Percentiles rank a stretch among this genome's conserved stretches.
These are phyloP conservation scores for Maconellicoccus hirsutus DNA, from an alignment of 1,140 invertebrate species.

Conservation along the genomic window DNA sequence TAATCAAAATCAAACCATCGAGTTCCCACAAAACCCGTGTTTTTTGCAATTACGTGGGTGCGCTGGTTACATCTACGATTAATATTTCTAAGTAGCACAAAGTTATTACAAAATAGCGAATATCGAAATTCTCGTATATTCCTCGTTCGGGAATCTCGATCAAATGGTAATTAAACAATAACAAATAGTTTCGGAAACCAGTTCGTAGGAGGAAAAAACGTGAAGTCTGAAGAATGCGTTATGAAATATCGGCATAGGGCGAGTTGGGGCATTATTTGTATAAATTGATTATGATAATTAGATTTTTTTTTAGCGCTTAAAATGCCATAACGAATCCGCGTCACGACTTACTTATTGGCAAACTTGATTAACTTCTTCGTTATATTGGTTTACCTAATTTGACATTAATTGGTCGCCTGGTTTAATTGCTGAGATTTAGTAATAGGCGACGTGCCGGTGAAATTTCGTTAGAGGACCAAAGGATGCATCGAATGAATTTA, in stretches of 20 bases:
- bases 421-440: constrained; percentile 4
- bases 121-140: background rate
- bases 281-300: background rate
- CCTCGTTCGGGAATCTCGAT: background rate
- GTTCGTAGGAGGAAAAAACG: background rate
- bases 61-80: background rate
- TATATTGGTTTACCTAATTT: background rate
- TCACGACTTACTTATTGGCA: background rate
- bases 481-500: no score
- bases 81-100: background rate
- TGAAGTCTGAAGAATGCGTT: background rate
- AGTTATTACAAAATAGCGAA: background rate
- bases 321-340: background rate
- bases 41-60: constrained; percentile 3
- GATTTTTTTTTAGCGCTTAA: background rate
- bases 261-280: background rate
- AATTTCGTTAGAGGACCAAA: no score
- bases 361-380: constrained; percentile 5
- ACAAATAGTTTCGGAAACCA: background rate
- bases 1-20: background rate
- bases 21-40: background rate
- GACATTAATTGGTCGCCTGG: background rate
- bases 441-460: no score
- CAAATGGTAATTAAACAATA: background rate
- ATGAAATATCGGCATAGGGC: background rate